Percentiles rank a stretch among this genome's conserved stretches.
Conservation (phyloP, 2,888 invertebrate genomes). For the Adineta ricciae region DNA sequence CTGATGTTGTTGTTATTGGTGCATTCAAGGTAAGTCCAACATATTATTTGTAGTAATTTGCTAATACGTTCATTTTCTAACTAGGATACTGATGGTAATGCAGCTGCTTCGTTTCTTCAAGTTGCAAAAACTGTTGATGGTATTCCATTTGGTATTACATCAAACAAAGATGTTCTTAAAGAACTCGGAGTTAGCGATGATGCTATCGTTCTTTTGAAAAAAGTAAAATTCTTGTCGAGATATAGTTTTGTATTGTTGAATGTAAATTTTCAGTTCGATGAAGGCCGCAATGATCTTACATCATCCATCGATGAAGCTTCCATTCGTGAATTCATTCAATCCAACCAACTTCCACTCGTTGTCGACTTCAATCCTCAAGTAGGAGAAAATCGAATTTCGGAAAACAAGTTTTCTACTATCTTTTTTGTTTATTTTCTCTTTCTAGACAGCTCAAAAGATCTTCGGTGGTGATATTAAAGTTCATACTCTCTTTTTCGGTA, state of each 20-base stretch:
- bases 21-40: conserved; percentile 42
- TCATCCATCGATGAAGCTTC: conserved; percentile 57
- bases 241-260: not conserved
- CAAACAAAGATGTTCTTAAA: conserved; percentile 64
- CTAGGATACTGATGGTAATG: conserved; percentile 62
- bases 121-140: conserved; percentile 74
- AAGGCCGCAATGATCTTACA: conserved; percentile 42
- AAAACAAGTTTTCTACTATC: not conserved
- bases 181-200: conserved; percentile 68
- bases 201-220: conserved; percentile 28
- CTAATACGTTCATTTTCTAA: not conserved
- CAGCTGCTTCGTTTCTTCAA: conserved; percentile 71
- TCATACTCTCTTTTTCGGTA: conserved; percentile 86
- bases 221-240: conserved; percentile 36
- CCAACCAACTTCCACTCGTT: conserved; percentile 74
- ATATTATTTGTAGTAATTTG: not conserved
- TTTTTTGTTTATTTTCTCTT: not conserved
- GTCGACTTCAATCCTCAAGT: conserved; percentile 84
- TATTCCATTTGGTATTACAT: conserved; percentile 74
- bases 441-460: conserved; percentile 78
- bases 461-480: conserved; percentile 95
- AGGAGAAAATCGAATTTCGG: not conserved
- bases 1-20: conserved; percentile 67
- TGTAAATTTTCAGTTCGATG: conserved; percentile 48
- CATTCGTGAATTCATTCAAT: conserved; percentile 70